Evolutionary conservation across 2,888 invertebrate genomes (phyloP).

Genomic region (Terebella lapidaria): DNA sequence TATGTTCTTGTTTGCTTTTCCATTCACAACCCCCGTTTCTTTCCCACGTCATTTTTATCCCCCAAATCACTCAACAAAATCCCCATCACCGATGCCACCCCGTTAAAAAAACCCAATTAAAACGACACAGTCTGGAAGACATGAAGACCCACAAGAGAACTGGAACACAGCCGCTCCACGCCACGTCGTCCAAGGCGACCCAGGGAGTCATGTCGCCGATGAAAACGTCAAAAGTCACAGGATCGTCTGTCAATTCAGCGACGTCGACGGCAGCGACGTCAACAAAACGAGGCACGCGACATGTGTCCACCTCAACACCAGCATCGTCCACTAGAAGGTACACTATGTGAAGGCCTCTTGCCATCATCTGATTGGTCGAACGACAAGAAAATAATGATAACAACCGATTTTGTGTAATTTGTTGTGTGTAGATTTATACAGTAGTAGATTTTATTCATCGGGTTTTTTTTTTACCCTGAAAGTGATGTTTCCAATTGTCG

Average conservation of each 20-base stretch:
- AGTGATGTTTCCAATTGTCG: too few species aligned
- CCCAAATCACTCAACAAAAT: too few species aligned
- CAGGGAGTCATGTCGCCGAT: constrained; percentile 1
- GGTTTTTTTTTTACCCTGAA: too few species aligned
- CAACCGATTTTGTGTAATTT: not conserved
- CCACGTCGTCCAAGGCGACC: not conserved
- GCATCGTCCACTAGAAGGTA: not conserved
- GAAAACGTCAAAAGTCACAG: not conserved
- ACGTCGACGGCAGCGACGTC: not conserved
- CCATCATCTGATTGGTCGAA: not conserved
- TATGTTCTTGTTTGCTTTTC: too few species aligned
- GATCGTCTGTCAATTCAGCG: not conserved
- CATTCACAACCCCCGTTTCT: too few species aligned
- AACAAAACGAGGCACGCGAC: not conserved
- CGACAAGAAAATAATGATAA: not conserved
- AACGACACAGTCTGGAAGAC: not conserved
- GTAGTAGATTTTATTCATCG: not conserved
- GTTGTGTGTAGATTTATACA: too few species aligned
- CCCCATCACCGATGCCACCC: too few species aligned
- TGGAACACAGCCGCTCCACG: not conserved
- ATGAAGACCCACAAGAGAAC: not conserved
- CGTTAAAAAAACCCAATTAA: too few species aligned
- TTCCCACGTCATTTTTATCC: too few species aligned
- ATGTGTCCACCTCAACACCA: not conserved
- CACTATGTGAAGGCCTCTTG: not conserved